Evolutionary conservation across 2,113 vertebrate genomes (phyloP).

Genomic region (Alaudala cheleensis): DNA sequence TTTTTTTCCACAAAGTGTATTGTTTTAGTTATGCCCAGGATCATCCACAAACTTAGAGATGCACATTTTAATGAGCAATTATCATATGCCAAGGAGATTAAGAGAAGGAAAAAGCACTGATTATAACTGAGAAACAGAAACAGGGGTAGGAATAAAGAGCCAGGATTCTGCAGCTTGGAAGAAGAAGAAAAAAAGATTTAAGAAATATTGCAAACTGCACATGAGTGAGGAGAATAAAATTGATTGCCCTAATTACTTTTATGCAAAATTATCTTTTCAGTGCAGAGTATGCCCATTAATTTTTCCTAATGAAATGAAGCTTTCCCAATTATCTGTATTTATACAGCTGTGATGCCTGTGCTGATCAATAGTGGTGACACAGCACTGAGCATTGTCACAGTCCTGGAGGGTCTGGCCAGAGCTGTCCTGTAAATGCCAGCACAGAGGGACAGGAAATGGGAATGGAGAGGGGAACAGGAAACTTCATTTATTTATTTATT

Average conservation of each 20-base stretch:
- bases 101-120: not conserved
- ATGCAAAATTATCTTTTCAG: not conserved
- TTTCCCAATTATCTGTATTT: not conserved
- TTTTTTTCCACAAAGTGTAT: not conserved
- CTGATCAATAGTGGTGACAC: not conserved
- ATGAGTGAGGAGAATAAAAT: not conserved
- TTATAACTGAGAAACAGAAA: not conserved
- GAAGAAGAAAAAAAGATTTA: not conserved
- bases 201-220: not conserved
- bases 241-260: not conserved
- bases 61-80: not conserved
- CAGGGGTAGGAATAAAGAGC: not conserved
- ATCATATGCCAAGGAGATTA: not conserved
- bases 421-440: not conserved
- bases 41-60: not conserved
- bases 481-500: not conserved
- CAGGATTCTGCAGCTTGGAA: not conserved
- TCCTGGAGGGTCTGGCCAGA: not conserved
- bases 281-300: not conserved
- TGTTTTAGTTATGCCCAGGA: not conserved
- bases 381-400: not conserved
- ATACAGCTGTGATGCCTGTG: not conserved
- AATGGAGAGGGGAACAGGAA: not conserved
- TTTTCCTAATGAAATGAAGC: not conserved
- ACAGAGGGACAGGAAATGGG: not conserved